Percentiles rank a stretch among this genome's conserved stretches.
phyloP scores from a whole-genome alignment of 2,888 invertebrate genomes.

The Taenaris catops region DNA sequence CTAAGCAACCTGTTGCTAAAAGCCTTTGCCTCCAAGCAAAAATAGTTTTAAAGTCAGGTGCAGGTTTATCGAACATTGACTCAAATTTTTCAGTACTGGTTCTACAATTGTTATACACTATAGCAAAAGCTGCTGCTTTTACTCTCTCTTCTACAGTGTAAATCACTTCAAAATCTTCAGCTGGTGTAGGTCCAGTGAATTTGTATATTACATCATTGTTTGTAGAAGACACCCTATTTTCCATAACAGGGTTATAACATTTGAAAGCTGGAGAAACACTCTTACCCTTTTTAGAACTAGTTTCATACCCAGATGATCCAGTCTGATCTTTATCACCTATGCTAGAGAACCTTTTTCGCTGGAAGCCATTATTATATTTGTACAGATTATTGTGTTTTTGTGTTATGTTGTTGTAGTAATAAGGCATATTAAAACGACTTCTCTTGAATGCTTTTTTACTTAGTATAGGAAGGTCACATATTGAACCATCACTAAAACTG shows the following conservation, averaged over 20 bases:
- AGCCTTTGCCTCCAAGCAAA: conserved; percentile 66
- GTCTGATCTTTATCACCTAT: conserved; percentile 52
- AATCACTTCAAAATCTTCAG: conserved; percentile 51
- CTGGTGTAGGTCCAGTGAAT: conserved; percentile 49
- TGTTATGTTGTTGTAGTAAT: conserved; percentile 27
- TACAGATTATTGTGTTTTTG: conserved; percentile 40
- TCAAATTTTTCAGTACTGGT: conserved; percentile 64
- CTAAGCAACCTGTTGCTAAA: conserved; percentile 58
- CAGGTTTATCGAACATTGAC: conserved; percentile 57
- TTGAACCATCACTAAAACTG: conserved; percentile 65
- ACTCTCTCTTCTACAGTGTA: conserved; percentile 65
- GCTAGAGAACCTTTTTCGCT: conserved; percentile 51
- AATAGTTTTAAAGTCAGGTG: conserved; percentile 71
- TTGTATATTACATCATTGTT: conserved; percentile 60
- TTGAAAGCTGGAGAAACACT: conserved; percentile 38
- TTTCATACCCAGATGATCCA: conserved; percentile 58
- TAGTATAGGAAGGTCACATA: conserved; percentile 50
- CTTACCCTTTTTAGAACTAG: conserved; percentile 47
- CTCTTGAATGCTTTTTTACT: conserved; percentile 42
- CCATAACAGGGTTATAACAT: conserved; percentile 58
- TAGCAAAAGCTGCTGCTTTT: conserved; percentile 60
- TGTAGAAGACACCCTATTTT: conserved; percentile 66
- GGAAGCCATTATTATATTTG: conserved; percentile 38
- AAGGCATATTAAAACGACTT: conserved; percentile 14
- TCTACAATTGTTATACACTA: conserved; percentile 66